Evolutionary conservation across 1,140 invertebrate species (phyloP), one percentile per base, ranked within the genome.

Genomic region (Hycleus cichorii): DNA sequence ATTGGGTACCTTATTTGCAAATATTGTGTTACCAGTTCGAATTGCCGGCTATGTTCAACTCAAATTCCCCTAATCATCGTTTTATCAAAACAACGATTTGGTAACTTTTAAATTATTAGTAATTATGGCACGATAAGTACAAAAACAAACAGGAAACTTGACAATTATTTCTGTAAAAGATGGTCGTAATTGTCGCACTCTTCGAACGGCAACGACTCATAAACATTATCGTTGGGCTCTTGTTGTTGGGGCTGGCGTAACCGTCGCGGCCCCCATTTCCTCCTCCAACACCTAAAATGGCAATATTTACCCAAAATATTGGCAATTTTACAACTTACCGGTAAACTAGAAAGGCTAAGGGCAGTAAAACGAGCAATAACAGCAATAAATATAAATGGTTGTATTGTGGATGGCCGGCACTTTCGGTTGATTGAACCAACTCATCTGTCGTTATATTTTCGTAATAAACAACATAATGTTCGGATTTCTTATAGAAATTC

Each of bases 381-480:
- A 64, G 26, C 44, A 69, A 49, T 10, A 57, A 42, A 38, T 63
- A 66, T 0, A 69, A 18, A 57, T 63, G 63, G n/a, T 58, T 59
- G 27, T 50, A 64, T 11, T 42, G 38, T 11, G 39, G 25, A 27
- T 4, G 47, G 46, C 6, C 40, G 4, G 26, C 8, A 49, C 10
- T 8, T 32, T 10, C 27, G 7, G 18, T 18, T 12, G 11, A 12
- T 27, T 56, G 6, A 10, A 11, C 10, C 9, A 43, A 27, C 25
- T 24, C 24, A 42, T 49, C 25, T 1, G 62, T 67, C 27, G 24
- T 58, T 11, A 65, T 18, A 51, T 58, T 67, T 44, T 69, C 66
- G 44, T 64, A 67, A 39, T 67, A 69, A 18, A 64, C 62, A 18
- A 67, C 62, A 18, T 64, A 54, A 39, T 67, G 65, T 58, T 65